phyloP scores from a whole-genome alignment of 1,140 invertebrate genomes.

The Homalodisca vitripennis region DNA sequence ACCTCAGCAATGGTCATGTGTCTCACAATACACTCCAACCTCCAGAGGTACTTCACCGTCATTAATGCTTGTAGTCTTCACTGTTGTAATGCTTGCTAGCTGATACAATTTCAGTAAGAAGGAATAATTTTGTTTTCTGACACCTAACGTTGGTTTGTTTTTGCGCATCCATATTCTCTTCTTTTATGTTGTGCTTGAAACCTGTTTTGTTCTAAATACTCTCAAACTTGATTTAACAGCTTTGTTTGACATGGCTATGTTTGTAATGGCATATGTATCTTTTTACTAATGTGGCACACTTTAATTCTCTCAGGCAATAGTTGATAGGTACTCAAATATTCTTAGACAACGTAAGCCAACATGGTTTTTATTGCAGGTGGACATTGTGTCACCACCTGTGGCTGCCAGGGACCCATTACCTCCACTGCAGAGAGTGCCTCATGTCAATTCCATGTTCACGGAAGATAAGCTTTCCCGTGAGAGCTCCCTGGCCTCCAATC shows the following conservation, averaged over 20 bases:
- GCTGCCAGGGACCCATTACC: constrained; percentile 2
- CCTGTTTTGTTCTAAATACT: no score
- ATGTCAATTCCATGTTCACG: not conserved
- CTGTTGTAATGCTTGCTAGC: no score
- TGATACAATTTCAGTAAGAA: not conserved
- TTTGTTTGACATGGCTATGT: no score
- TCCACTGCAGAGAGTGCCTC: constrained; percentile 25
- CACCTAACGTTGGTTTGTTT: no score
- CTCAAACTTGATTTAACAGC: no score
- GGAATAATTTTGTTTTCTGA: no score
- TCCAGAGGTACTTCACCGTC: constrained; percentile 18
- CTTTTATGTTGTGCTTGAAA: not conserved
- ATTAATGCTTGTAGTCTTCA: not conserved
- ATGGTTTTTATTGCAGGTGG: constrained; percentile 19
- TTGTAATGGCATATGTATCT: no score
- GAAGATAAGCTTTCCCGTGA: not conserved
- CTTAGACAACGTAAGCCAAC: not conserved
- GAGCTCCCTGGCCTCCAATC: not conserved
- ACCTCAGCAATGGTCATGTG: constrained; percentile 12
- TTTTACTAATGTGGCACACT: no score
- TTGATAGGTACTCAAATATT: no score
- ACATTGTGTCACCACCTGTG: constrained; percentile 19
- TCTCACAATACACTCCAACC: not conserved
- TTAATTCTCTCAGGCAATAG: no score
- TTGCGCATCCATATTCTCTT: not conserved